phyloP scores from a whole-genome alignment of 2,113 vertebrate genomes.

The Xenopus borealis region DNA sequence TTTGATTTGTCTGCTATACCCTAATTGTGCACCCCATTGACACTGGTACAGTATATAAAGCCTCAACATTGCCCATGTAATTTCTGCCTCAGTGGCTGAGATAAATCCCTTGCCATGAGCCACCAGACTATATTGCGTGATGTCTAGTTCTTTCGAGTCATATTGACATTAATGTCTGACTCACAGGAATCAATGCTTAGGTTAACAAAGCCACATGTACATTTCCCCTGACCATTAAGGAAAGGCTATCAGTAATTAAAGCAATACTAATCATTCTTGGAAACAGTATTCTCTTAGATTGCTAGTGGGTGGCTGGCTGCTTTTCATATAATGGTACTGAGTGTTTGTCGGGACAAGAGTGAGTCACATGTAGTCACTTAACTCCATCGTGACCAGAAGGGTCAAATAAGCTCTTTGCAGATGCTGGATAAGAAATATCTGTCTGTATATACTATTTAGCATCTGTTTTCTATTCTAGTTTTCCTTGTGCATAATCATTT shows the following conservation, averaged over 20 bases:
- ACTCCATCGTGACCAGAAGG: not conserved
- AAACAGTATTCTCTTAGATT: conserved; percentile 12
- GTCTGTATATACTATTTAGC: too few relatives aligned
- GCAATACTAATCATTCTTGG: conserved; percentile 34
- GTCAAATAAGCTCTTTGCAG: not conserved
- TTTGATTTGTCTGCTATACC: too few relatives aligned
- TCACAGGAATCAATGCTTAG: conserved; percentile 19
- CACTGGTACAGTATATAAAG: not conserved
- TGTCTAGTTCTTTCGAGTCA: conserved; percentile 40
- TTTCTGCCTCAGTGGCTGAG: conserved; percentile 2
- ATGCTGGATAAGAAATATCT: too few relatives aligned
- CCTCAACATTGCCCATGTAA: not conserved
- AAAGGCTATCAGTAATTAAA: conserved; percentile 27
- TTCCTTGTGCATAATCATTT: too few relatives aligned
- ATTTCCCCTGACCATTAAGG: conserved; percentile 20
- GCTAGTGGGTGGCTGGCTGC: conserved; percentile 27
- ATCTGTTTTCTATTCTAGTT: too few relatives aligned
- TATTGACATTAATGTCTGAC: conserved; percentile 30
- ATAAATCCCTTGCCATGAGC: not conserved
- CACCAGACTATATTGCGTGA: conserved; percentile 29
- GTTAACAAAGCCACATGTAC: conserved; percentile 31
- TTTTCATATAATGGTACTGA: conserved; percentile 5
- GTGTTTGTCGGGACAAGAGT: conserved; percentile 11
- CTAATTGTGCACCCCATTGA: not conserved
- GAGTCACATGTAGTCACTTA: conserved; percentile 6